Conservation (phyloP, 2,888 invertebrate species). For the Sphaerophoria taeniata region DNA sequence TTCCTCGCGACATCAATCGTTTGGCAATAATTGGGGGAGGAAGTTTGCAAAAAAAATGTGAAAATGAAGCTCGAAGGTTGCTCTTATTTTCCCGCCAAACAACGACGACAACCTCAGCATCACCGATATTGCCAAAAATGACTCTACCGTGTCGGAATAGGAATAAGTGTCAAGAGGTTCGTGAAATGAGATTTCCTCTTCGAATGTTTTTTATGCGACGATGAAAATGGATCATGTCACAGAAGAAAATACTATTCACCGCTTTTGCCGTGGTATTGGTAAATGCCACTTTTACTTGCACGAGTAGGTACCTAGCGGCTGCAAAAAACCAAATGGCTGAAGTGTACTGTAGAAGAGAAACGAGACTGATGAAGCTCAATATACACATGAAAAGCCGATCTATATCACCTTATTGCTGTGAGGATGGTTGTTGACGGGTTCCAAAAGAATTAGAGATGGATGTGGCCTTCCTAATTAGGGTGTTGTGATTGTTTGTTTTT, state of each 20-base stretch:
- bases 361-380: too few relatives aligned
- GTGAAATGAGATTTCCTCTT: conserved; percentile 71
- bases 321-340: too few relatives aligned
- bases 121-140: background rate
- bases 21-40: conserved; percentile 18
- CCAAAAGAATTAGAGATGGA: too few relatives aligned
- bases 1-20: background rate
- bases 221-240: conserved; percentile 69
- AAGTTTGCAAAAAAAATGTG: conserved; percentile 1
- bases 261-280: too few relatives aligned
- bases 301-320: too few relatives aligned
- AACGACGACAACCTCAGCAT: background rate
- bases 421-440: too few relatives aligned
- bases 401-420: too few relatives aligned
- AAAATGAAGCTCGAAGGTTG: conserved; percentile 13
- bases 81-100: conserved; percentile 15
- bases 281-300: too few relatives aligned
- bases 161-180: conserved; percentile 72
- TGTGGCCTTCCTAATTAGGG: too few relatives aligned
- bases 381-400: too few relatives aligned
- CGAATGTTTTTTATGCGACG: conserved; percentile 64
- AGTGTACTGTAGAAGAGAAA: too few relatives aligned
- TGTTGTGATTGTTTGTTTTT: too few relatives aligned
- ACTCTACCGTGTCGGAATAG: background rate
- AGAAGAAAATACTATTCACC: conserved; percentile 56